Conservation (phyloP, 2,888 invertebrate species). For the Myopa testacea region DNA sequence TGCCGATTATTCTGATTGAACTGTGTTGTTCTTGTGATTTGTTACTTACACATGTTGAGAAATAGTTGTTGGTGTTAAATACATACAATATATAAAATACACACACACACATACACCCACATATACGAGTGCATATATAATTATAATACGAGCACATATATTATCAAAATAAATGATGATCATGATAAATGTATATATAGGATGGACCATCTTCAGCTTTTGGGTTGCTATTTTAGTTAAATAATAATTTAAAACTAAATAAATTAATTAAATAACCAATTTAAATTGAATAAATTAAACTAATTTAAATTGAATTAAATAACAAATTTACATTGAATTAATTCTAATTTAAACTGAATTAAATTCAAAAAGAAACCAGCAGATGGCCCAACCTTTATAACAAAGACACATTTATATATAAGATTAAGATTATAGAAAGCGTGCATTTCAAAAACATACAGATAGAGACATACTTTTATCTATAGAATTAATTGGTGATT, state of each 20-base stretch:
- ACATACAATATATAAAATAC: background rate
- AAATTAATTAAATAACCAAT: background rate
- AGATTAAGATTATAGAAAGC: background rate
- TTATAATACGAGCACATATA: too few species aligned
- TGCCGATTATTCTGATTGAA: background rate
- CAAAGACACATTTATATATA: background rate
- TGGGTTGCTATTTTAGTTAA: too few species aligned
- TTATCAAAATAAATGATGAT: too few species aligned
- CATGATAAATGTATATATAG: too few species aligned
- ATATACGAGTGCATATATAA: too few species aligned
- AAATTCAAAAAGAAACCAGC: too few species aligned
- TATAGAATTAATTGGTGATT: too few species aligned
- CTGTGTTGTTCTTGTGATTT: background rate
- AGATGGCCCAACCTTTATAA: too few species aligned
- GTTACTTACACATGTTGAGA: constrained; percentile 21
- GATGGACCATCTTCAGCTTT: too few species aligned
- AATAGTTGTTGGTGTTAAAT: background rate
- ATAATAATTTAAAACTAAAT: background rate
- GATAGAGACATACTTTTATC: background rate
- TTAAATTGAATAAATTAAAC: background rate
- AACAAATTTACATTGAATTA: too few species aligned
- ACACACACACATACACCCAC: too few species aligned
- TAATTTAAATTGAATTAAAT: background rate
- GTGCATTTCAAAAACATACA: background rate
- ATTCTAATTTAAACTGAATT: too few species aligned